Evolutionary conservation across 2,888 invertebrate species (phyloP).

Genomic region (Melipona beecheii): DNA sequence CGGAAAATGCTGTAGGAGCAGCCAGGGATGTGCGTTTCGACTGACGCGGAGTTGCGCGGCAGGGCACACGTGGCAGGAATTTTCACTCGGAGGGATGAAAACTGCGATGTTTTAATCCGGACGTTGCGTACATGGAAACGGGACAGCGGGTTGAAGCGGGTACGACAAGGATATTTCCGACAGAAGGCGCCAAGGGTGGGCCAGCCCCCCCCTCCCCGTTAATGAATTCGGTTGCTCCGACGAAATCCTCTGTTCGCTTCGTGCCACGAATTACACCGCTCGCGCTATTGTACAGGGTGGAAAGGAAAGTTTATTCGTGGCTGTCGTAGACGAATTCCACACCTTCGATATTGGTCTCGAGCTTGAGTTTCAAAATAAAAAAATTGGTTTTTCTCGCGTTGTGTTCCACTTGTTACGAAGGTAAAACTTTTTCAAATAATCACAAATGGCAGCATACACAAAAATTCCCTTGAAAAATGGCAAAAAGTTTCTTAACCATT

Average conservation of each 20-base stretch:
- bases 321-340: too few relatives aligned
- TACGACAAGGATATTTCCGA: constrained; percentile 40
- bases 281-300: not conserved
- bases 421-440: too few relatives aligned
- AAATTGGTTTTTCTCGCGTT: too few relatives aligned
- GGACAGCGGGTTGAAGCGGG: constrained; percentile 47
- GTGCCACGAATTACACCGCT: not conserved
- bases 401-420: too few relatives aligned
- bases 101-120: constrained; percentile 55
- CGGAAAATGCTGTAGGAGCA: not conserved
- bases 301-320: too few relatives aligned
- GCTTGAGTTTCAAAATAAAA: too few relatives aligned
- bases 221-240: constrained; percentile 39
- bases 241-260: constrained; percentile 27
- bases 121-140: constrained; percentile 38
- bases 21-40: constrained; percentile 1
- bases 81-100: constrained; percentile 50
- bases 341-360: too few relatives aligned
- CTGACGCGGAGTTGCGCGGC: constrained; percentile 6
- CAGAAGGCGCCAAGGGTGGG: not conserved
- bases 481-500: too few relatives aligned
- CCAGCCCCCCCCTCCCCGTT: constrained; percentile 4
- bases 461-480: too few relatives aligned
- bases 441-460: too few relatives aligned
- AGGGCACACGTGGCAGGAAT: constrained; percentile 27